Evolutionary conservation across 2,888 invertebrate genomes (phyloP).

Genomic region (Calephelis perditalis): DNA sequence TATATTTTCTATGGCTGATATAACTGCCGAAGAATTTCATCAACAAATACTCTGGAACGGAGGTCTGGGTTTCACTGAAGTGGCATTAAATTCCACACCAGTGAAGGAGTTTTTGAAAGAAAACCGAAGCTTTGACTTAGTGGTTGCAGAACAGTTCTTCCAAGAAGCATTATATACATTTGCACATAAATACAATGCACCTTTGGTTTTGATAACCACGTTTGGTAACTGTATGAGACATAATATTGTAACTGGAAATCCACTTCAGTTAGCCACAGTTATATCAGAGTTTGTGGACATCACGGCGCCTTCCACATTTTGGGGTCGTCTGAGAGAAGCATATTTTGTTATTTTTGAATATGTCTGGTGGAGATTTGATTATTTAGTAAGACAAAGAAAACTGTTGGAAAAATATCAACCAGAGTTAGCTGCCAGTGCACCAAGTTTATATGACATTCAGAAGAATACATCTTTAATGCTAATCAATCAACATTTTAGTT

Average conservation of each 20-base stretch:
- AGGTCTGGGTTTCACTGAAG: conserved; percentile 52
- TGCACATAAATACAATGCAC: conserved; percentile 65
- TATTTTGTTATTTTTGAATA: conserved; percentile 60
- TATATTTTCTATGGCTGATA: conserved; percentile 54
- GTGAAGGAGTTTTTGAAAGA: conserved; percentile 47
- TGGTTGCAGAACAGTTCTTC: conserved; percentile 69
- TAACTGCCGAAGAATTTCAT: conserved; percentile 56
- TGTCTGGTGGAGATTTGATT: conserved; percentile 58
- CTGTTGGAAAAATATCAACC: conserved; percentile 54
- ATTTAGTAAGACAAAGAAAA: conserved; percentile 52
- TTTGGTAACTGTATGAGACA: conserved; percentile 43
- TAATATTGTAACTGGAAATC: conserved; percentile 55
- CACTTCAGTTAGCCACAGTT: conserved; percentile 57
- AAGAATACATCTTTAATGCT: conserved; percentile 60
- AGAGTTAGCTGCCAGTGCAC: conserved; percentile 50
- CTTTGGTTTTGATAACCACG: conserved; percentile 49
- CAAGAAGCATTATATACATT: conserved; percentile 63
- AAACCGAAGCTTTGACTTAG: conserved; percentile 60
- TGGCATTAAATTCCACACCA: conserved; percentile 49
- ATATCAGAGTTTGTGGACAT: conserved; percentile 55
- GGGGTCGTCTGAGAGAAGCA: conserved; percentile 67
- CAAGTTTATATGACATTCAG: conserved; percentile 57
- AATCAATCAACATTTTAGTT: conserved; percentile 71
- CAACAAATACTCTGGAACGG: conserved; percentile 54
- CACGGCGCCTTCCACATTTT: conserved; percentile 71